A percentile compares a stretch with the other conserved stretches of the same genome.
phyloP scores from a whole-genome alignment of 2,797 vertebrate genomes.

The Pagetopsis macropterus region DNA sequence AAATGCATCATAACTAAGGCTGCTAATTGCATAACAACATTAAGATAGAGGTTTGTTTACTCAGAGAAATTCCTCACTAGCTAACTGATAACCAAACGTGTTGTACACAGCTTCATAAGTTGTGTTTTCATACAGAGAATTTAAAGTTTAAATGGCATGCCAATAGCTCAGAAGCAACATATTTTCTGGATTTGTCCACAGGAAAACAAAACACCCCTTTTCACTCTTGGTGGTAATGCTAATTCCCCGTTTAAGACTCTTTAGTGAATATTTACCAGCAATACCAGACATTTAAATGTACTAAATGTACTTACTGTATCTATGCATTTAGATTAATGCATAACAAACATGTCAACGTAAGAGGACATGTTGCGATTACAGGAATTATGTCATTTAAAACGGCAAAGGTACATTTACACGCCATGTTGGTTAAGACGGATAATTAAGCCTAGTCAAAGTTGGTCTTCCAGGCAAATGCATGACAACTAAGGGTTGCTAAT shows the following conservation, averaged over 20 bases:
- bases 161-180: not conserved
- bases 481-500: not conserved
- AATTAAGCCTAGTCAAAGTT: not conserved
- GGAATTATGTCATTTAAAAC: not conserved
- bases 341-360: not conserved
- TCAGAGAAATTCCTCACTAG: fast-evolving
- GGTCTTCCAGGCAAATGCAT: not conserved
- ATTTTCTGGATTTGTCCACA: not conserved
- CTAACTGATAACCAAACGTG: not conserved
- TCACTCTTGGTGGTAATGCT: not conserved
- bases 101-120: not conserved
- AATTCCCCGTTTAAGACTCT: not conserved
- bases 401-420: not conserved
- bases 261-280: not conserved
- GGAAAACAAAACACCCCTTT: not conserved
- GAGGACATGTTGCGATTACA: not conserved
- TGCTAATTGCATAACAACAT: not conserved
- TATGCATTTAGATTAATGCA: not conserved
- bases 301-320: not conserved
- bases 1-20: not conserved
- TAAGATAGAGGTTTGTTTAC: not conserved
- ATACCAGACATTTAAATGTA: not conserved
- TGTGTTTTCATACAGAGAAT: not conserved
- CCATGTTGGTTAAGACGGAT: not conserved
- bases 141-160: not conserved